Base-by-base conservation (phyloP, 2,888 invertebrate species). In the Epistrophe eligans region DNA sequence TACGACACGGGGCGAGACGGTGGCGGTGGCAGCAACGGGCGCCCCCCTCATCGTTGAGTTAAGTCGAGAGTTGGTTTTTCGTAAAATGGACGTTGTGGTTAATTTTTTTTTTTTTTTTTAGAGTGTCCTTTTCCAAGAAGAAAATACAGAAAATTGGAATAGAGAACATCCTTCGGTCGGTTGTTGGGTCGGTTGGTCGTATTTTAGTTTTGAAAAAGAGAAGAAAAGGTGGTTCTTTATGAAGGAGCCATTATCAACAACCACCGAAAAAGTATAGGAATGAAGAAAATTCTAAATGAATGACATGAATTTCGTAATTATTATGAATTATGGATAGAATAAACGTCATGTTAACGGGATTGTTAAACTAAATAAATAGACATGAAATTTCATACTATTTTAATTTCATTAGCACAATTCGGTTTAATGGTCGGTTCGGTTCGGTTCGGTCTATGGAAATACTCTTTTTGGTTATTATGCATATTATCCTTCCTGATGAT, bases 331-430 rank as follows among this genome's bases (percentile, higher is more conserved):
- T 87, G 87, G 77, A 87, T 79, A 83, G 82, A 87, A 87, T 87
- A 79, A 87, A 82, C 85, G 82, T 87, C 83, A 74, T 87, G 85
- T 83, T 87, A 87, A 87, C 87, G 84, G 84, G 79, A 84, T 80
- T 88, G 79, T 84, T 84, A 88, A 88, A 88, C 88, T 88, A 88
- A 88, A 88, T 80, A 88, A 88, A 88, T 88, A 84, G 88, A 88
- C 80, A 80, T 84, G 88, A 88, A 87, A 88, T 88, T 88, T 83
- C 88, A 88, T 88, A 88, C 77, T 80, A 84, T 88, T 88, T 88
- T 88, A 88, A 88, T 88, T 88, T 88, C 88, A 88, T 88, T 88
- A 88, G 88, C 84, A 84, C 84, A 88, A 88, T 88, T 84, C 73
- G 79, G 80, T 88, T 77, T 83, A 82, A 87, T 79, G 85, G 74